Evolutionary conservation across 2,888 invertebrate species (phyloP).

Genomic region (Drosophila formosana): DNA sequence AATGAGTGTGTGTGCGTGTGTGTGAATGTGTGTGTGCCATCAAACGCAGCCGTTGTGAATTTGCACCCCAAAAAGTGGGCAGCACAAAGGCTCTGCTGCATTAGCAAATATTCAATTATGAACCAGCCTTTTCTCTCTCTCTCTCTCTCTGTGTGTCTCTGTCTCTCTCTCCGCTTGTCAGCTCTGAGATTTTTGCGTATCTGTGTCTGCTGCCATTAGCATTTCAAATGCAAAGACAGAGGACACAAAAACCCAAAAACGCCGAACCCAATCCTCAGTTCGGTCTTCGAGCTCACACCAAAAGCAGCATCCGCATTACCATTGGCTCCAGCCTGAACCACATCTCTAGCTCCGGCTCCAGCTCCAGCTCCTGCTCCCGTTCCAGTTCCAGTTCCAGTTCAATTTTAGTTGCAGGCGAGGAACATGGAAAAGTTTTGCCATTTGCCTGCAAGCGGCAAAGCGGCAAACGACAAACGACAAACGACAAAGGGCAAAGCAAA

Average conservation of each 20-base stretch:
- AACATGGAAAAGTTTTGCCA: conserved; percentile 65
- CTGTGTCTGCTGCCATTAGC: conserved; percentile 60
- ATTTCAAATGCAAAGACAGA: conserved; percentile 63
- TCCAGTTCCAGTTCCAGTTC: conserved; percentile 12
- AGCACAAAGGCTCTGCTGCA: conserved; percentile 56
- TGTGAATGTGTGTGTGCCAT: conserved; percentile 35
- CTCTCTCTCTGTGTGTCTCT: not conserved
- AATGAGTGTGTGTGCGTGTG: conserved; percentile 7
- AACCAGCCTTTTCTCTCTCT: conserved; percentile 24
- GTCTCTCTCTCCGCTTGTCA: not conserved
- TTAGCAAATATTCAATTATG: conserved; percentile 72
- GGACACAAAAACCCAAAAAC: conserved; percentile 10
- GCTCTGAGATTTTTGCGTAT: conserved; percentile 1
- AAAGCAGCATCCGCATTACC: not conserved
- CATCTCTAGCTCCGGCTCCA: conserved; percentile 14
- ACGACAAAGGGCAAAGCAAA: conserved; percentile 69
- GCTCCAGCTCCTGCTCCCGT: conserved; percentile 10
- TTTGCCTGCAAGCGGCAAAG: conserved; percentile 66
- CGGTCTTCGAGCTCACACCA: not conserved
- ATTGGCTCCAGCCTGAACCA: conserved; percentile 1
- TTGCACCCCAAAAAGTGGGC: conserved; percentile 43
- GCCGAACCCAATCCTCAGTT: conserved; percentile 10
- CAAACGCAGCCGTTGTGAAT: conserved; percentile 49
- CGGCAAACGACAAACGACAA: conserved; percentile 40
- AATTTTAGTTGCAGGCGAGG: conserved; percentile 9